Evolutionary conservation across 2,888 invertebrate species (phyloP).

Genomic region (Leistus spinibarbis): DNA sequence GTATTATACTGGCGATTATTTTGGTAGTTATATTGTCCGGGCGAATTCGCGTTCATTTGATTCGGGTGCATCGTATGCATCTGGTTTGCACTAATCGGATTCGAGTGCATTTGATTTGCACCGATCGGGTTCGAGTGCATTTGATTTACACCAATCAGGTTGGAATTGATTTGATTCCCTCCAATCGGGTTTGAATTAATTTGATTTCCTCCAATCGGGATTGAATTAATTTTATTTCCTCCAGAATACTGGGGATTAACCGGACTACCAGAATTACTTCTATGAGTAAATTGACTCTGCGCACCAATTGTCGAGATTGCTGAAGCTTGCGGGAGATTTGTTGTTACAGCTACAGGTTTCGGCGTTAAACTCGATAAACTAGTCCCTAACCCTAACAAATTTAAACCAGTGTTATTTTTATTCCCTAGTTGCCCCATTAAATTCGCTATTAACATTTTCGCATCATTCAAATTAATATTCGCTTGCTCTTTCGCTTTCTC

Average conservation of each 20-base stretch:
- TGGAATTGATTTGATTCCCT: no score
- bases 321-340: not conserved
- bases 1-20: slow-evolving; percentile 14
- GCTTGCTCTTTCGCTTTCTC: slow-evolving; percentile 51
- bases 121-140: no score
- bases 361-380: not conserved
- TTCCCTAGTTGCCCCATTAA: slow-evolving; percentile 61
- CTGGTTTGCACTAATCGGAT: not conserved
- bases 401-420: slow-evolving; percentile 28
- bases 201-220: not conserved
- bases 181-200: no score
- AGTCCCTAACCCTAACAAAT: slow-evolving; percentile 21
- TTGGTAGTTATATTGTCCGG: slow-evolving; percentile 5
- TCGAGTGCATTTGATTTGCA: not conserved
- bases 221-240: not conserved
- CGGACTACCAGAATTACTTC: not conserved
- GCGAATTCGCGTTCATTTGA: not conserved
- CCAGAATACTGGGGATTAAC: not conserved
- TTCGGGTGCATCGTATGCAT: not conserved
- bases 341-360: not conserved
- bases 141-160: no score
- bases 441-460: slow-evolving; percentile 67
- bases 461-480: slow-evolving; percentile 60
- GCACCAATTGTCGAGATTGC: not conserved
- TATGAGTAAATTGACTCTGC: not conserved